Evolutionary conservation across 2,888 invertebrate species (phyloP).

Genomic region (Tinea pellionella): DNA sequence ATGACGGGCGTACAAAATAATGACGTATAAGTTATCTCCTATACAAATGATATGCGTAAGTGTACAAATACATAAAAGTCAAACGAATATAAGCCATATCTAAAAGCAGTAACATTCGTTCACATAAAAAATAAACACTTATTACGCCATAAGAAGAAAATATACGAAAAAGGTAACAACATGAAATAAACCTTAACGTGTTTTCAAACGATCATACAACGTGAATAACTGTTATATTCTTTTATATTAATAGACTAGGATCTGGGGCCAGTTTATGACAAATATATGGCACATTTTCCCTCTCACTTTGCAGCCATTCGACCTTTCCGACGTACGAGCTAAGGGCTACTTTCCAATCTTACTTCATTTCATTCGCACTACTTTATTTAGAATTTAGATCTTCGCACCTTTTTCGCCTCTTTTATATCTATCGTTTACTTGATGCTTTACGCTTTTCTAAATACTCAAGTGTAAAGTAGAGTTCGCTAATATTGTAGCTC

Average conservation of each 20-base stretch:
- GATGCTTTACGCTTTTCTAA: too few relatives aligned
- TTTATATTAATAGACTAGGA: slow-evolving; percentile 13
- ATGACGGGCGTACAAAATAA: too few relatives aligned
- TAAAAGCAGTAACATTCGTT: not conserved
- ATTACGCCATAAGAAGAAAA: not conserved
- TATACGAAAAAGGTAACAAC: not conserved
- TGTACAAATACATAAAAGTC: too few relatives aligned
- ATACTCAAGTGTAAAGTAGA: too few relatives aligned
- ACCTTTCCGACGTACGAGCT: too few relatives aligned
- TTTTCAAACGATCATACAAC: slow-evolving; percentile 2
- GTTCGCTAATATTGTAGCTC: too few relatives aligned
- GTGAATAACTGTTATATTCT: slow-evolving; percentile 2
- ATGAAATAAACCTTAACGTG: not conserved
- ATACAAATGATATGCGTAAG: too few relatives aligned
- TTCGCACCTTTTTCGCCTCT: too few relatives aligned
- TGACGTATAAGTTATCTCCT: too few relatives aligned
- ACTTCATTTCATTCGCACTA: not conserved
- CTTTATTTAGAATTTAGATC: too few relatives aligned
- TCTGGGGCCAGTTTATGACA: slow-evolving; percentile 13
- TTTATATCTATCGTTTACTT: too few relatives aligned
- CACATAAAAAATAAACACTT: not conserved
- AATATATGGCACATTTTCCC: slow-evolving; percentile 6
- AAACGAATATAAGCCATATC: not conserved
- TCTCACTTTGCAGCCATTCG: not conserved
- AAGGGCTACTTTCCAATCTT: too few relatives aligned